Evolutionary conservation across 2,888 invertebrate genomes (phyloP), one percentile per base, ranked within the genome.

Genomic region (Catocala fraxini): DNA sequence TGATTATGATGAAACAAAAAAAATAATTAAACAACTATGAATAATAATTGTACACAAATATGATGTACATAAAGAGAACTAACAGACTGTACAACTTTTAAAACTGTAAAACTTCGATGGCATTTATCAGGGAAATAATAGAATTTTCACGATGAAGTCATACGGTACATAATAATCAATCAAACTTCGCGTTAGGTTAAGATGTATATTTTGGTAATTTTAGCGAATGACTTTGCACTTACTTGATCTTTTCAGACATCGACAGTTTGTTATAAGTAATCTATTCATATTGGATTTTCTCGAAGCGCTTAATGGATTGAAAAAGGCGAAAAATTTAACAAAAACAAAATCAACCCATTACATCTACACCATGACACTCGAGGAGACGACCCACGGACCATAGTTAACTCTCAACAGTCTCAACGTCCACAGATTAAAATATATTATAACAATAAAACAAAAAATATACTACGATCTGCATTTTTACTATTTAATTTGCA

Each of bases 331-430:
- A 87, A 89, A 83, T 86, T 75, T 80, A 84, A 87, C 81, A 89
- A 91, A 90, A 93, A 92, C 91, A 92, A 92, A 90, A 84, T 92
- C 89, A 90, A 90, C 90, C 89, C 89, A 86, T 15, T 75, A 89
- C 87, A 91, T 90, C 90, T 75, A 89, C 87, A 91, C 91, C 90
- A 91, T 92, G 91, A 93, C 77, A 90, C 81, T 85, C 82, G 74
- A 75, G 73, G 68, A 43, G 12, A 49, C 12, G 15, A 55, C 41
- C 3, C 15, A 43, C 11, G 42, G 13, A 51, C n/a, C n/a, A 41
- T 6, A 51, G n/a, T 15, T n/a, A 0, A 51, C 12, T 7, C 6
- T 39, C 35, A 39, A 39, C 35, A 51, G 7, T 7, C 6, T 39
- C 35, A 39, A 39, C 35, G 3, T 7, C 35, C 35, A 45, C 45